Conservation (phyloP, 1,140 invertebrate genomes). For the Paralvinella palmiformis region DNA sequence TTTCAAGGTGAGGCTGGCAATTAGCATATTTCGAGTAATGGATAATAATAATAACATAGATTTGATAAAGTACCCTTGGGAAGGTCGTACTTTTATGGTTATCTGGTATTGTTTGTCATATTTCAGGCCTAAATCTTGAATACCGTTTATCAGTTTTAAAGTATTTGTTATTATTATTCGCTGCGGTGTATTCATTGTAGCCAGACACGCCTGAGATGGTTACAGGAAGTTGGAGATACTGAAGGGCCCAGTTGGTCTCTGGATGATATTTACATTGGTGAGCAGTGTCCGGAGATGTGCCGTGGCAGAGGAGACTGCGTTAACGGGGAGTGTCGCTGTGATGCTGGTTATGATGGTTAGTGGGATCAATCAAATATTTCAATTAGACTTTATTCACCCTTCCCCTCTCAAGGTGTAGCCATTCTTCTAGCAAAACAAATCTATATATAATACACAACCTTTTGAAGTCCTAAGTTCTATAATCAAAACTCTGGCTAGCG, state of each 20-base stretch:
- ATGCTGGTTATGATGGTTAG: constrained; percentile 44
- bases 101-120: not conserved
- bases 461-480: too few relatives aligned
- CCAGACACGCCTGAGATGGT: constrained; percentile 50
- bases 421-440: not conserved
- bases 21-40: not conserved
- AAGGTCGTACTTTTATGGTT: not conserved
- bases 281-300: constrained; percentile 48
- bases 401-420: not conserved
- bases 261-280: constrained; percentile 51
- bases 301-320: constrained; percentile 49
- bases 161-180: not conserved
- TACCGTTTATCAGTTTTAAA: not conserved
- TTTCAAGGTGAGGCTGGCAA: constrained; percentile 43
- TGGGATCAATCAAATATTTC: not conserved
- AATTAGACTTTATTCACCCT: not conserved
- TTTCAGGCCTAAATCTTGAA: too few relatives aligned
- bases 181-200: constrained; percentile 28
- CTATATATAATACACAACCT: constrained; percentile 8
- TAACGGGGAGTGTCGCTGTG: constrained; percentile 46
- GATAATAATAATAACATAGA: not conserved
- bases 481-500: too few relatives aligned
- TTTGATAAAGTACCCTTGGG: not conserved
- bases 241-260: constrained; percentile 44
- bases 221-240: constrained; percentile 34